Evolutionary conservation across 2,888 invertebrate species (phyloP), one percentile per base, ranked within the genome.

Genomic region (Branchipolynoe longqiensis): DNA sequence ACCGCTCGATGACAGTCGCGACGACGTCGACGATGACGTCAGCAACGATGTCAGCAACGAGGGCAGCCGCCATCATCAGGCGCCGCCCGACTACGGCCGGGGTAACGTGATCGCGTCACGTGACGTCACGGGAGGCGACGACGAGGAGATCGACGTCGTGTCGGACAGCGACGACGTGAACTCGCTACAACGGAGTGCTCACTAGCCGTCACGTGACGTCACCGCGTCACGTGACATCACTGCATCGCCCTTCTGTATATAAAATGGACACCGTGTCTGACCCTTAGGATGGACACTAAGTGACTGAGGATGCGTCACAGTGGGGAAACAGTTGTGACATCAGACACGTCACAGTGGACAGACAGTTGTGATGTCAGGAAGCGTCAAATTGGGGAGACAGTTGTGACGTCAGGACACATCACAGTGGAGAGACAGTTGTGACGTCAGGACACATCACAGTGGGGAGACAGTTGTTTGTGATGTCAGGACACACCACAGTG

Each of bases 71-170:
- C n/a, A 28, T 38, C 22, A 28, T 81, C 69, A 36, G 48, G 28
- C 41, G 22, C 31, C 41, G 28, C 38, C 33, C 33, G n/a, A 6
- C 62, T 25, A n/a, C 12, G 28, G 31, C 31, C 69, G 22, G 74
- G 14, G 25, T 36, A 74, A 74, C 25, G 18, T 2, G 8, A 54
- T 25, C 22, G 54, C 25, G 25, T 41, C 36, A 56, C 28, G 28
- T 18, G 48, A 31, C 40, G 48, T 36, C 64, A 81, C 40, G 40
- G 18, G 48, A 62, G 81, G 31, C 18, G 69, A 82, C 31, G 38
- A 54, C 54, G 85, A 85, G 38, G 85, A 85, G 62, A 85, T 85
- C 54, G 85, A 85, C 82, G 85, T 85, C 69, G 85, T 82, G 12
- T 82, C 82, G 12, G 85, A 85, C 73, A 40, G 36, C 8, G 85